Evolutionary conservation across 2,113 vertebrate species (phyloP).

Genomic region (Aegotheles bennettii): DNA sequence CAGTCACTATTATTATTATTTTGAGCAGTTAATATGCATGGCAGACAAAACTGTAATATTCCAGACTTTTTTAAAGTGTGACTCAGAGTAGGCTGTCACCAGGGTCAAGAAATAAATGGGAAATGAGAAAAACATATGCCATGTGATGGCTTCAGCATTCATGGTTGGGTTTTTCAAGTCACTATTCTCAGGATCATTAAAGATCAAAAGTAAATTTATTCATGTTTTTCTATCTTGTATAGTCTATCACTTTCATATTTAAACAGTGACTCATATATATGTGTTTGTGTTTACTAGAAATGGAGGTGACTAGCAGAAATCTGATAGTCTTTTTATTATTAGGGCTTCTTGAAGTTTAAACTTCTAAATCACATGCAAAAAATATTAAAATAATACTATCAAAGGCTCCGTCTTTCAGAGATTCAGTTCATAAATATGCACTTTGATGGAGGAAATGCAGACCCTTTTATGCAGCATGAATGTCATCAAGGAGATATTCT

Average conservation of each 20-base stretch:
- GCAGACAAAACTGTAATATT: not conserved
- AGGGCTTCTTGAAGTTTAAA: constrained; percentile 46
- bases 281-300: constrained; percentile 47
- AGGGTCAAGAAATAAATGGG: not conserved
- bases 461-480: constrained; percentile 67
- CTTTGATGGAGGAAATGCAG: constrained; percentile 65
- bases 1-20: not conserved
- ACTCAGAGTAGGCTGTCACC: not conserved
- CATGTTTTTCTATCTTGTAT: not conserved
- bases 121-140: not conserved
- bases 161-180: not conserved
- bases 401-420: constrained; percentile 24
- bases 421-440: constrained; percentile 71
- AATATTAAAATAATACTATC: constrained; percentile 68
- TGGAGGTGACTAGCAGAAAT: not conserved
- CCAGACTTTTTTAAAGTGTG: not conserved
- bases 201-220: constrained; percentile 42
- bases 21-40: not conserved
- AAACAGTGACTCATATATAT: not conserved
- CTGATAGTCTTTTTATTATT: constrained; percentile 29
- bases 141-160: not conserved
- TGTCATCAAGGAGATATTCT: constrained; percentile 74
- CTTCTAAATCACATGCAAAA: constrained; percentile 51
- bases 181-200: not conserved
- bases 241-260: constrained; percentile 25